Conservation (phyloP, 64 coral and sea anemone genomes). For the Hydrozoanthus tunicans region DNA sequence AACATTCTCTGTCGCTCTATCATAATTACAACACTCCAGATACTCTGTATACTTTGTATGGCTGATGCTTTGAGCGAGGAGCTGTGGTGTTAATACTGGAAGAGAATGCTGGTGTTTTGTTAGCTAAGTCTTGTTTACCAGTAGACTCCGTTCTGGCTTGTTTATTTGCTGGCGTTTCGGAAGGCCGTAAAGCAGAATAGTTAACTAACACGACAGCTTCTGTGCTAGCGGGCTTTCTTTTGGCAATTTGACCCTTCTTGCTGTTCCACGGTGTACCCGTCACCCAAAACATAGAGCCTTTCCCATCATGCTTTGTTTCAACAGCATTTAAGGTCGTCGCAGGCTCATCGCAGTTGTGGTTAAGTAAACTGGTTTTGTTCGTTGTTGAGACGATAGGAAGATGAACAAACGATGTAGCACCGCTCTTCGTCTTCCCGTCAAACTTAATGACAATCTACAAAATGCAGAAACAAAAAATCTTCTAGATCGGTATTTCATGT, state of each 20-base stretch:
- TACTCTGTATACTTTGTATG: no score
- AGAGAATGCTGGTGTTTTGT: no score
- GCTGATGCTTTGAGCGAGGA: no score
- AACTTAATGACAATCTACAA: slow-evolving; percentile 35
- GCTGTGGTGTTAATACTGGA: no score
- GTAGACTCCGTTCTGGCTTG: no score
- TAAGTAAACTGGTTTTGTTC: neutral
- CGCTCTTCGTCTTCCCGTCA: slow-evolving; percentile 12
- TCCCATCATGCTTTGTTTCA: neutral
- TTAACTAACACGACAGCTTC: neutral
- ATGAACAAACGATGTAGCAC: neutral
- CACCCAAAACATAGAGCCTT: slow-evolving; percentile 16
- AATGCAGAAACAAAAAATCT: neutral
- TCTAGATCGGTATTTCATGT: neutral
- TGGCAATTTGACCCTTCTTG: neutral
- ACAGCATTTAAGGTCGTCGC: neutral
- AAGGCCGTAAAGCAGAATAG: no score
- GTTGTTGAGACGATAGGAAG: slow-evolving; percentile 1
- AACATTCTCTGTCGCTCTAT: no score
- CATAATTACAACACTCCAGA: no score
- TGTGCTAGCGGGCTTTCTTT: neutral
- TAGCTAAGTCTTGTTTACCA: no score
- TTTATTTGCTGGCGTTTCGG: no score
- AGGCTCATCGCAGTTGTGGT: neutral
- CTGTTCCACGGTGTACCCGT: neutral